phyloP scores from a whole-genome alignment of 2,113 vertebrate species.

The Bubo scandiacus region DNA sequence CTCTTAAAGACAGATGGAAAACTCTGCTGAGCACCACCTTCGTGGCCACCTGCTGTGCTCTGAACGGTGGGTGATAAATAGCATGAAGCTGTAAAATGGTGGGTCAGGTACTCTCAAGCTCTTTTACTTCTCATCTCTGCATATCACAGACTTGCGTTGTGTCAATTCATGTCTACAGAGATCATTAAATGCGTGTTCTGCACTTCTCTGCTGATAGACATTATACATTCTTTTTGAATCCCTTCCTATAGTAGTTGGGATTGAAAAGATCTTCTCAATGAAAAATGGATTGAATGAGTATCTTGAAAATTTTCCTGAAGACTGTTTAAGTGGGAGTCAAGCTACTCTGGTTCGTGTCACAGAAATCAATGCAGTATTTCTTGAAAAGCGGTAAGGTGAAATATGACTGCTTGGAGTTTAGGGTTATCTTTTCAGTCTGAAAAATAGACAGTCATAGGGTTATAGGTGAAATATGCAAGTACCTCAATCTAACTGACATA shows the following conservation, averaged over 20 bases:
- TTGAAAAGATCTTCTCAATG: conserved; percentile 15
- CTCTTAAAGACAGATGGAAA: not conserved
- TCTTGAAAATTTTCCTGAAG: conserved; percentile 24
- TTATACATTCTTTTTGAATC: not conserved
- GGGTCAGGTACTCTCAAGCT: not conserved
- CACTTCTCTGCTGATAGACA: conserved; percentile 5
- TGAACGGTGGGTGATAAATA: not conserved
- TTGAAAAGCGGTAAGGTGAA: not conserved
- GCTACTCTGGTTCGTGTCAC: not conserved
- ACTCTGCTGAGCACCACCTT: not conserved
- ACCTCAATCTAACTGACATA: not conserved
- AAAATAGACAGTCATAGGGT: conserved; percentile 1
- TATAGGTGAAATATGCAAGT: conserved; percentile 22
- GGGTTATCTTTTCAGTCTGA: not conserved
- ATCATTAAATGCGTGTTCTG: not conserved
- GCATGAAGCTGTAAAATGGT: not conserved
- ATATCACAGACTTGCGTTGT: not conserved
- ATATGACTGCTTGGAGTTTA: not conserved
- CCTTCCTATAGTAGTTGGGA: not conserved
- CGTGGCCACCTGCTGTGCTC: not conserved
- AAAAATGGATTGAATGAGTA: conserved; percentile 19
- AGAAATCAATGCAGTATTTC: conserved; percentile 21
- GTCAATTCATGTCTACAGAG: not conserved
- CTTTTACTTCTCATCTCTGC: not conserved
- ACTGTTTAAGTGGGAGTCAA: not conserved